Conservation (phyloP, 2,797 vertebrate genomes). For the Rhinogobio ventralis region DNA sequence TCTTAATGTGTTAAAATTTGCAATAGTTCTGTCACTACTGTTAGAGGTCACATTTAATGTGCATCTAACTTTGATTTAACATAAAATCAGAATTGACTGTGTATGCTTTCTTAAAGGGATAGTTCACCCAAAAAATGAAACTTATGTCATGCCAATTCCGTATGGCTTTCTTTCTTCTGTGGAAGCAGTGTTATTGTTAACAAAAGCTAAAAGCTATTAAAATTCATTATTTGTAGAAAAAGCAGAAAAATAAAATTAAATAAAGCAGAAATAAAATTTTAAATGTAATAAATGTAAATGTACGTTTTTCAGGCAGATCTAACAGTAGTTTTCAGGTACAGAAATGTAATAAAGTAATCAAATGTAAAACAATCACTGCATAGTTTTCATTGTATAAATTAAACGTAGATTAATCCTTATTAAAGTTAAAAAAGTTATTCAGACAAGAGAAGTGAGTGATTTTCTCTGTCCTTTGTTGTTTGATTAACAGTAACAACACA, state of each 20-base stretch:
- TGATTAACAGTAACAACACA: too few species aligned
- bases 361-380: too few species aligned
- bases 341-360: too few species aligned
- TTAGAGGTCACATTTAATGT: constrained; percentile 13
- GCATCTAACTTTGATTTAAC: neutral
- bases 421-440: too few species aligned
- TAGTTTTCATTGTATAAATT: too few species aligned
- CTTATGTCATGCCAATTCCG: neutral
- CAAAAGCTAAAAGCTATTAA: neutral
- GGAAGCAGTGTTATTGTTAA: neutral
- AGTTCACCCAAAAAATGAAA: neutral
- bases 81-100: neutral
- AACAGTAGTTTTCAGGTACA: too few species aligned
- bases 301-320: too few species aligned
- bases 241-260: too few species aligned
- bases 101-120: neutral
- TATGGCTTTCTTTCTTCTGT: neutral
- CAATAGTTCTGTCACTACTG: constrained; percentile 6
- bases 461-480: too few species aligned
- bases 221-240: neutral
- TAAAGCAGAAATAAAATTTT: neutral
- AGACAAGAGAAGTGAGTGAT: too few species aligned
- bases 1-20: constrained; percentile 38
- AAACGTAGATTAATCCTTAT: too few species aligned
- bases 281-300: too few species aligned